These are phyloP conservation scores for Eulimnadia texana DNA, from an alignment of 1,140 invertebrate species.

Conservation along the genomic window DNA sequence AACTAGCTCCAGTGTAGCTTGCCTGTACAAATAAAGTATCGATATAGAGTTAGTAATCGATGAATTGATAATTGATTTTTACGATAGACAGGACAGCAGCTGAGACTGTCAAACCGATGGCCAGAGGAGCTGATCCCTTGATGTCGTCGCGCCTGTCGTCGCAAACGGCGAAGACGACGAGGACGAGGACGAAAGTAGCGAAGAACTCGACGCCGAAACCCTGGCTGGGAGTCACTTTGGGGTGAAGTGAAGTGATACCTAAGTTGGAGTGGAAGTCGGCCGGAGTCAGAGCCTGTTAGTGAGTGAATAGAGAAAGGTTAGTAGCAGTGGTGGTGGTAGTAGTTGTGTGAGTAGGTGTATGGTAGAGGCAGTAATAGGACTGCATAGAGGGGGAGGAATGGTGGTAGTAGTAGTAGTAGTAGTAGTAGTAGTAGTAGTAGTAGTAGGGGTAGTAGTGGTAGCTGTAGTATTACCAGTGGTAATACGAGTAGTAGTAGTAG, in stretches of 20 bases:
- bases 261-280: constrained; percentile 31
- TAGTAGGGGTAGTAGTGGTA: no score
- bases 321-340: no score
- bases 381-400: no score
- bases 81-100: constrained; percentile 72
- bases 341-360: background rate
- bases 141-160: constrained; percentile 63
- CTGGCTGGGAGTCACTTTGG: constrained; percentile 42
- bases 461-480: no score
- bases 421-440: background rate
- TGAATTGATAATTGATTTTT: no score
- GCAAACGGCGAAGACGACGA: constrained; percentile 73
- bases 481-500: no score
- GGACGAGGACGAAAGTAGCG: constrained; percentile 72
- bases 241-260: constrained; percentile 39
- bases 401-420: background rate
- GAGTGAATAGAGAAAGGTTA: constrained; percentile 15
- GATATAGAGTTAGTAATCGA: no score
- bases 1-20: constrained; percentile 67
- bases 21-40: no score
- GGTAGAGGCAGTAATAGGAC: background rate
- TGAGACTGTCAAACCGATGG: constrained; percentile 72
- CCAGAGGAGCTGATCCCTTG: constrained; percentile 68
- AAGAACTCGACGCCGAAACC: constrained; percentile 68
- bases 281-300: constrained; percentile 34